phyloP scores from a whole-genome alignment of 2,113 vertebrate species.

The Serinus canaria region DNA sequence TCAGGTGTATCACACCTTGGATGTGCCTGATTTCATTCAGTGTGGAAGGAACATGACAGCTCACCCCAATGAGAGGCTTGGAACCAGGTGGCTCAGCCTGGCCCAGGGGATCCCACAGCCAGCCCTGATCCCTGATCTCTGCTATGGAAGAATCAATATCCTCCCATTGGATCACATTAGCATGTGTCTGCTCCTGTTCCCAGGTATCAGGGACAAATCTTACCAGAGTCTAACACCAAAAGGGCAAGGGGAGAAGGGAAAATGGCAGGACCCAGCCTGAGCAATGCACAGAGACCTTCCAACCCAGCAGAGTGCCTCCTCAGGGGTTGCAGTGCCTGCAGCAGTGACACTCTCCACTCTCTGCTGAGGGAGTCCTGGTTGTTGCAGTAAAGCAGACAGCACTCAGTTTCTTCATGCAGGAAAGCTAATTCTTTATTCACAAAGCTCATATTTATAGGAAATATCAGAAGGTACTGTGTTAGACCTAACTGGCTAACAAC shows the following conservation, averaged over 20 bases:
- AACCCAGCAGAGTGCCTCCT: neutral
- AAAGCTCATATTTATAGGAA: neutral
- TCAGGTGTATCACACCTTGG: neutral
- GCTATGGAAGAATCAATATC: neutral
- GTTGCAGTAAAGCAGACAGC: neutral
- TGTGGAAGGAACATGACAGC: neutral
- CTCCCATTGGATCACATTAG: accelerated
- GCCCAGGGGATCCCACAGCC: neutral
- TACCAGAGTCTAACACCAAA: neutral
- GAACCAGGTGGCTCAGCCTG: neutral
- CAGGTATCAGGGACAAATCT: neutral
- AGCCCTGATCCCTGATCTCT: neutral
- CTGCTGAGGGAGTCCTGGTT: accelerated
- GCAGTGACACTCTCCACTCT: neutral
- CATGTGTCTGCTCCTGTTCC: neutral
- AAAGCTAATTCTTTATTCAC: neutral
- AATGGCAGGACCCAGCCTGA: neutral
- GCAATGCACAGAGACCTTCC: neutral
- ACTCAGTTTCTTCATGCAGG: neutral
- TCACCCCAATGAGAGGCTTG: neutral
- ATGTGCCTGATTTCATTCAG: neutral
- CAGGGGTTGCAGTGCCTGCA: neutral
- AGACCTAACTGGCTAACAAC: neutral
- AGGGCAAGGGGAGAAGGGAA: neutral
- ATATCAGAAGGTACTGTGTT: neutral